Base-by-base conservation (phyloP, 2,797 vertebrate species). In the Acrocephalus scirpaceus region DNA sequence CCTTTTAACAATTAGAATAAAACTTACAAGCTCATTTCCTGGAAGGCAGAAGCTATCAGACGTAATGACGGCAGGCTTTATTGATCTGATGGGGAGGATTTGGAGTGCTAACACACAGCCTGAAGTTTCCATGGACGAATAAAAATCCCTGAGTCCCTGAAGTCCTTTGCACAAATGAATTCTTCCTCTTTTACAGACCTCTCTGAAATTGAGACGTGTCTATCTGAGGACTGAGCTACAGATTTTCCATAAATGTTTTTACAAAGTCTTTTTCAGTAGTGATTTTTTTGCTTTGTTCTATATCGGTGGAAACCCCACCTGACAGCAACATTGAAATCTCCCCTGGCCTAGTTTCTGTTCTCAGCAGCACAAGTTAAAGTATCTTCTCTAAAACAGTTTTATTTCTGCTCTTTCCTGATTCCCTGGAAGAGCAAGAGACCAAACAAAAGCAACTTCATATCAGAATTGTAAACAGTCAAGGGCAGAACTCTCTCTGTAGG, bases 11-110 rank as follows among this genome's bases (percentile, higher is more conserved):
- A 73, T 84, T 71, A 88, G 83, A 87, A 79, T 95, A 87, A 96
- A 93, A 90, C 64, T 92, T 80, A 70, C 36, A 78, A 36, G 74
- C 60, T 95, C 45, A 57, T 94, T 96, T 96, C 86, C 86, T 95
- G 88, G 92, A 94, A 95, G 76, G 70, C 20, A 54, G 56, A 30
- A 86, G 77, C 57, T 76, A 71, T 93, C 77, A 54, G 73, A 81
- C 0, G 0, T 78, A 73, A 64, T 74, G 86, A 74, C 67, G 96
- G 69, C 30, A 74, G 86, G 34, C 57, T 86, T 89, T 96, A 93
- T 93, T 80, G 95, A 90, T 92, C 88, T 83, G 65, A 13, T 74
- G 80, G 65, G 81, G 65, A 76, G 84, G 81, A 71, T 94, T 73
- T 95, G 82, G 85, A 54, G 34, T 86, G 60, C 76, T 64, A 74